These are phyloP conservation scores for Eretmochelys imbricata DNA, from an alignment of 2,113 vertebrate genomes.

Conservation along the genomic window DNA sequence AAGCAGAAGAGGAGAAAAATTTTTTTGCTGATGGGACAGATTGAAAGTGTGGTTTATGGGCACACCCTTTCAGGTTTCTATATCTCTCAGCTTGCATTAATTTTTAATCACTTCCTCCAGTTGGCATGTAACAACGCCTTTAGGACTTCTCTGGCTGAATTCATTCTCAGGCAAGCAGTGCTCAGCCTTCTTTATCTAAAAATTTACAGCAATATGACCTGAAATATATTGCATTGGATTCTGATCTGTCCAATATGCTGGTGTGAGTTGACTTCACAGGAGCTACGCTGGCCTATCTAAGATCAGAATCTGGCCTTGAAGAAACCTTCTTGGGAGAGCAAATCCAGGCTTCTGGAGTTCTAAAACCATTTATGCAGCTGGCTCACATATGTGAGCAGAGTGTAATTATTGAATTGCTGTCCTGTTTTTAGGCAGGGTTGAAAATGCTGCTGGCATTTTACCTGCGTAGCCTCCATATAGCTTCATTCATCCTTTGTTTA, in stretches of 20 bases:
- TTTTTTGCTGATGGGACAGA: slow-evolving; percentile 80
- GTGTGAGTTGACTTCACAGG: slow-evolving; percentile 24
- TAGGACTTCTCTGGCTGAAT: slow-evolving; percentile 5
- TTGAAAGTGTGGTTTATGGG: slow-evolving; percentile 83
- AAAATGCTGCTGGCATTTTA: background rate
- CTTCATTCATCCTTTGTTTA: background rate
- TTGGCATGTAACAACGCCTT: slow-evolving; percentile 71
- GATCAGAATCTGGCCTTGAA: background rate
- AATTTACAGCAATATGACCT: slow-evolving; percentile 60
- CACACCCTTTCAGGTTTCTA: slow-evolving; percentile 88
- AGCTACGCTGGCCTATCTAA: background rate
- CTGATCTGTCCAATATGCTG: slow-evolving; percentile 21
- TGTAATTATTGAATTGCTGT: background rate
- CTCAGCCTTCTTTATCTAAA: slow-evolving; percentile 28
- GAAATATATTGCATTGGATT: slow-evolving; percentile 39
- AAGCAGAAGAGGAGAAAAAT: slow-evolving; percentile 63
- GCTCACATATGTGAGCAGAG: background rate
- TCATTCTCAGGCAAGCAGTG: slow-evolving; percentile 3
- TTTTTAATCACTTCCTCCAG: slow-evolving; percentile 89
- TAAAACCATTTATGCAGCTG: background rate
- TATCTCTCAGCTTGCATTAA: slow-evolving; percentile 86
- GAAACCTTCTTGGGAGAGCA: background rate
- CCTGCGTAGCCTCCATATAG: background rate
- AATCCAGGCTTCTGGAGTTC: background rate
- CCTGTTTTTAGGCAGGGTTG: background rate